Base-by-base conservation (phyloP, 2,113 vertebrate genomes). In the Arvicanthis niloticus region DNA sequence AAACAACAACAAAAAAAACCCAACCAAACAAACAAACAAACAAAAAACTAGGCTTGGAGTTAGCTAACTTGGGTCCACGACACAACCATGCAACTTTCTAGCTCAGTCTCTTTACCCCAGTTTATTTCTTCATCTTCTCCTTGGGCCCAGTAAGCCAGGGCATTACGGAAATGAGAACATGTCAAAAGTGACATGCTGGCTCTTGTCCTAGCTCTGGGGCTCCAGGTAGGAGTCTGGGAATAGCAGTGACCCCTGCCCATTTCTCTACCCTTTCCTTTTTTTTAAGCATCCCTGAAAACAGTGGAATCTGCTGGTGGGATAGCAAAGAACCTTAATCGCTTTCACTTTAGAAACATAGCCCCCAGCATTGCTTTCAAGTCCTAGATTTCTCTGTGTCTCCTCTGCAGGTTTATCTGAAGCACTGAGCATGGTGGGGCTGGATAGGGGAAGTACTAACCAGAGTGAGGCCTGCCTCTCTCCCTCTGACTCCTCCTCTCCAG, bases 331-430 rank as follows among this genome's bases (percentile, higher is more conserved):
- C 31, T 65, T 62, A 76, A 91, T 37, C 1, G 12, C 45, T 73
- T 96, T 94, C 53, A 87, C 37, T 91, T 81, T 75, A 37, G 37
- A 37, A 21, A 82, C 62, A 34, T 73, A 60, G n/a, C 75, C 29
- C 60, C n/a, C 31, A 88, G 24, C 58, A 48, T 56, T 68, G 56
- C 73, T 89, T 91, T 82, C 29, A 37, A 88, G 72, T 22, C 45
- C 94, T n/a, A 76, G 58, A 65, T 65, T 91, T 89, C 80, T 96
- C 76, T 72, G 45, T 88, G n/a, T 40, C 62, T 37, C 51, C 16
- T 86, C 86, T 88, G 8, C 21, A 72, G 10, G 24, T 86, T 5
- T 65, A 8, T 95, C 58, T 80, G 45, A 97, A 88, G 19, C 72
- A 91, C 29, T 17, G 62, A 48, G 12, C 78, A 11, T 73, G 67